These are phyloP conservation scores for Diplogasteroides magnus DNA, from an alignment of 1,140 invertebrate genomes.

Conservation along the genomic window DNA sequence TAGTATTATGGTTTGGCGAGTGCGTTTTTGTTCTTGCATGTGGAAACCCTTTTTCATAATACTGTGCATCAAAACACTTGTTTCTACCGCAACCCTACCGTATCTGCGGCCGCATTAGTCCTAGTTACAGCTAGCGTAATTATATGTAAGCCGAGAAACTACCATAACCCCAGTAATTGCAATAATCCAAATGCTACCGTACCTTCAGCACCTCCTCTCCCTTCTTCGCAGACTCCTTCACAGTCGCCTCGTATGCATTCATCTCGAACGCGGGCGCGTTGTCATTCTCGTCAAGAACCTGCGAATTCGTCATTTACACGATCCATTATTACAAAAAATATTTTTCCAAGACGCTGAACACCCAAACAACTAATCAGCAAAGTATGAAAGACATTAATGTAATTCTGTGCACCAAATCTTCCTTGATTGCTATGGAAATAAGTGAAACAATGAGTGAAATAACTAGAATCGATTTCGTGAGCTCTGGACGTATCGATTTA, in stretches of 20 bases:
- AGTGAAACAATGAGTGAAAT: neutral
- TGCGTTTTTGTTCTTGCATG: too few species aligned
- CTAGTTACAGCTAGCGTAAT: constrained; percentile 22
- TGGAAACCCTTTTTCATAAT: too few species aligned
- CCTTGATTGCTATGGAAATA: too few species aligned
- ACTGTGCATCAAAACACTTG: too few species aligned
- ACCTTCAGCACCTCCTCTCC: constrained; percentile 85
- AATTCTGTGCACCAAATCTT: too few species aligned
- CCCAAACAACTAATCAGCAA: too few species aligned
- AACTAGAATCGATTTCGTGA: neutral
- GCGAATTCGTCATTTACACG: too few species aligned
- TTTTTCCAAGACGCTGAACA: too few species aligned
- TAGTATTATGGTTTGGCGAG: too few species aligned
- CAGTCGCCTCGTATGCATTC: constrained; percentile 88
- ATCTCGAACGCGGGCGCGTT: constrained; percentile 77
- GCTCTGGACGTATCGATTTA: neutral
- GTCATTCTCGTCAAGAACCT: constrained; percentile 89
- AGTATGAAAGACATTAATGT: too few species aligned
- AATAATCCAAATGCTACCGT: constrained; percentile 11
- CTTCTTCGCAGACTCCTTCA: constrained; percentile 75
- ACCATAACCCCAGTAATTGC: neutral
- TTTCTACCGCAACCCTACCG: constrained; percentile 44
- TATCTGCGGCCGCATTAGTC: constrained; percentile 39
- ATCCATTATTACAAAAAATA: too few species aligned
- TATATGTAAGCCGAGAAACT: neutral